Evolutionary conservation across 2,113 vertebrate genomes (phyloP).

Genomic region (Stigmatopora argus): DNA sequence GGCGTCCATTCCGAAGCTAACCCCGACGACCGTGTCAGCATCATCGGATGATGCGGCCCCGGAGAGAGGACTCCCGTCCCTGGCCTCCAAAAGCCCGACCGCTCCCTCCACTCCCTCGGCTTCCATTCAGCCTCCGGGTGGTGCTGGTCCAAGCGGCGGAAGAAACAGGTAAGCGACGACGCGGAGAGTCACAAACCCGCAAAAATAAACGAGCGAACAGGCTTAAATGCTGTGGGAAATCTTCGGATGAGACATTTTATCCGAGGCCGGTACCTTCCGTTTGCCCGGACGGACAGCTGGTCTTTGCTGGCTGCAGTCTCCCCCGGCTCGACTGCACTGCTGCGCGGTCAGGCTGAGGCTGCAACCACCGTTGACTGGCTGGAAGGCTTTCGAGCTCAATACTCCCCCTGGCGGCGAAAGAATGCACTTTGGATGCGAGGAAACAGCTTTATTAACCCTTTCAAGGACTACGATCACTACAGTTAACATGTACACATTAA

Average conservation of each 20-base stretch:
- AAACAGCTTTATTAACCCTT: not conserved
- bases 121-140: slow-evolving; percentile 71
- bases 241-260: slow-evolving; percentile 22
- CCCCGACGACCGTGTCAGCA: slow-evolving; percentile 64
- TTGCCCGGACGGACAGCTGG: slow-evolving; percentile 41
- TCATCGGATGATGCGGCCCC: slow-evolving; percentile 70
- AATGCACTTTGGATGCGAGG: not conserved
- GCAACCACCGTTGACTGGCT: slow-evolving; percentile 20
- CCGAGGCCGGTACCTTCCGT: slow-evolving; percentile 52
- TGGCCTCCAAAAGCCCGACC: slow-evolving; percentile 70
- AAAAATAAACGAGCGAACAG: not conserved
- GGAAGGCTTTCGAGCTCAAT: not conserved
- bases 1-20: slow-evolving; percentile 64
- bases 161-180: slow-evolving; percentile 12
- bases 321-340: slow-evolving; percentile 30
- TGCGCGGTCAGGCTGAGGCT: slow-evolving; percentile 30
- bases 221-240: not conserved
- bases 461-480: too few species aligned
- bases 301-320: slow-evolving; percentile 19
- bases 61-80: slow-evolving; percentile 68
- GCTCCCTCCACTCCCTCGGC: slow-evolving; percentile 75
- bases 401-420: slow-evolving; percentile 29
- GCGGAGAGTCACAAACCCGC: not conserved
- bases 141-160: slow-evolving; percentile 4
- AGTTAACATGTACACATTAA: too few species aligned